Conservation (phyloP, 2,113 vertebrate genomes). For the Lamprotornis superbus region DNA sequence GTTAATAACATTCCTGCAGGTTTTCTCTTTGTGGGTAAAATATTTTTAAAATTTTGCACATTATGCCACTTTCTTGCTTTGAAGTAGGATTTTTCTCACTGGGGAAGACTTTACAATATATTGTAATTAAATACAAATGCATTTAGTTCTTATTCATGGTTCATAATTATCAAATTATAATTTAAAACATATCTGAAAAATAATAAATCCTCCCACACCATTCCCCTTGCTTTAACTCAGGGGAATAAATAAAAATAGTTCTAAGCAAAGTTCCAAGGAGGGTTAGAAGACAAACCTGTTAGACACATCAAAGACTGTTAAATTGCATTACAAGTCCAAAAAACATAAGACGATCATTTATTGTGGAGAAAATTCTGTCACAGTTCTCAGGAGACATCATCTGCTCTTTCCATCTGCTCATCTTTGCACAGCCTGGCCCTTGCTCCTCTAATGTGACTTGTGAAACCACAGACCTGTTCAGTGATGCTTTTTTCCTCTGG, state of each 20-base stretch:
- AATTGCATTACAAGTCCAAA: neutral
- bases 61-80: neutral
- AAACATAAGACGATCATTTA: neutral
- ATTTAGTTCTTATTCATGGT: neutral
- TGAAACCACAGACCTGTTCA: neutral
- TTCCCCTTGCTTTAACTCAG: neutral
- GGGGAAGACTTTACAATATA: neutral
- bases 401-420: neutral
- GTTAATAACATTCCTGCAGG: constrained; percentile 37
- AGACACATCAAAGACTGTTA: neutral
- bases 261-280: neutral
- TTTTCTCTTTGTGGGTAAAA: constrained; percentile 9
- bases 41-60: neutral
- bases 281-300: neutral
- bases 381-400: neutral
- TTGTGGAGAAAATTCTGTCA: neutral
- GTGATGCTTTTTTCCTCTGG: neutral
- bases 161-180: neutral
- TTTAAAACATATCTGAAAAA: neutral
- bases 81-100: neutral
- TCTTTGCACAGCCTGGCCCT: neutral
- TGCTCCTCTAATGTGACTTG: neutral
- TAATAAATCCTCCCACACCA: neutral
- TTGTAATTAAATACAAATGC: neutral
- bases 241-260: neutral